Base-by-base conservation (phyloP, 2,888 invertebrate genomes). In the Parapristionchus giblindavisi region DNA sequence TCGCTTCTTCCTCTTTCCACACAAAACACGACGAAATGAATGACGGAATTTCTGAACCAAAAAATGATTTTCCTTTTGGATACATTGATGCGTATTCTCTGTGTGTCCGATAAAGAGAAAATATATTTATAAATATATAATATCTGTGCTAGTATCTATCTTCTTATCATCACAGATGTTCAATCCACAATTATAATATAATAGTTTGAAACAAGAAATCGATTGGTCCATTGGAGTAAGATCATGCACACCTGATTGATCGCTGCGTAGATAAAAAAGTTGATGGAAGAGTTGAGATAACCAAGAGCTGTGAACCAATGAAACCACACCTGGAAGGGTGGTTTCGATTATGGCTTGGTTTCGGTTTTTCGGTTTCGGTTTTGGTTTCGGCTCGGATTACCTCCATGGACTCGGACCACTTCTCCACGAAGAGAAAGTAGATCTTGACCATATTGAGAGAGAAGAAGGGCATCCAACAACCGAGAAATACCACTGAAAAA, bases 381-480 rank as follows among this genome's bases (percentile, higher is more conserved):
- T 48, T 11, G 52, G 52, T 52, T 8, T 29, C 54, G 29, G 54
- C 11, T 29, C 54, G 27, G 54, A 54, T 54, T 40, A 79, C 79
- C 75, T 81, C 83, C 72, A 80, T 51, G 51, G 80, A 78, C 21
- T 81, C 66, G 11, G 85, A 80, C 87, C 88, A 87, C 0, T 65
- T 75, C 56, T 79, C 78, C 63, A 77, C 75, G 54, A 84, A 78
- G 32, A 88, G 76, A 68, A 84, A 80, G 76, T 84, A 85, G n/a
- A 87, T 85, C 79, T 87, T 87, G 75, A 86, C 77, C 82, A 88
- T 85, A 83, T 90, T 90, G 40, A 90, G 84, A 34, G 89, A 89
- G 84, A 90, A 90, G 83, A 90, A 90, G 17, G 90, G 90, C 72
- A 89, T 83, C 90, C 90, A 90, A 79, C 90, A 90, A 54, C 89